Percentiles rank a stretch among this genome's conserved stretches.
These are phyloP conservation scores for Aurelia sp. DNA, from an alignment of 30 jellyfish, hydroid and myxozoan genomes.

Conservation along the genomic window DNA sequence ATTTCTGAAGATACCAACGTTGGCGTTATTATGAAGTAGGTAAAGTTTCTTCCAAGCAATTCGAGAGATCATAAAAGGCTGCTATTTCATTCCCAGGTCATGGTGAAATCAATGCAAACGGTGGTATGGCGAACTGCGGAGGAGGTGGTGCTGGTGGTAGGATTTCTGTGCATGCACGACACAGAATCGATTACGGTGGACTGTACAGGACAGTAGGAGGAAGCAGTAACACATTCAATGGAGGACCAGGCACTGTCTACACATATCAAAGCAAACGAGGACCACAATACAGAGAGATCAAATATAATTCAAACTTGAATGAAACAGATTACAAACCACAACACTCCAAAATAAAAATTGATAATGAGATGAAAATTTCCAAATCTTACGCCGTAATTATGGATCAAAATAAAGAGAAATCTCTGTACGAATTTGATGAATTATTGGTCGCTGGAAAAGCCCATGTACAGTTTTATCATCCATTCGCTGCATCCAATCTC, in stretches of 20 bases:
- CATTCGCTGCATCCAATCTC: constrained; percentile 33
- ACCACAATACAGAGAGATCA: constrained; percentile 71
- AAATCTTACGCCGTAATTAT: constrained; percentile 45
- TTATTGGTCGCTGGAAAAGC: constrained; percentile 62
- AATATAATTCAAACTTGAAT: constrained; percentile 35
- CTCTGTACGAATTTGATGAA: constrained; percentile 57
- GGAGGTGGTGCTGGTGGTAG: constrained; percentile 81
- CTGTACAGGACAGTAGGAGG: constrained; percentile 58
- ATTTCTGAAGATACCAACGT: too few species aligned
- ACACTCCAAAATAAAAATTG: constrained; percentile 38
- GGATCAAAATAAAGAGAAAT: constrained; percentile 44
- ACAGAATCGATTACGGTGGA: constrained; percentile 73
- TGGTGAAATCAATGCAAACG: constrained; percentile 63
- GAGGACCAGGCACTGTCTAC: constrained; percentile 74
- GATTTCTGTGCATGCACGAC: constrained; percentile 66
- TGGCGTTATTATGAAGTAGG: too few species aligned
- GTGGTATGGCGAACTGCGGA: constrained; percentile 70
- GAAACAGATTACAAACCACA: constrained; percentile 59
- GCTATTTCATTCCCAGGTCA: constrained; percentile 32
- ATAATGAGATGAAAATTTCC: constrained; percentile 25
- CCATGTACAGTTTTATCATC: constrained; percentile 56
- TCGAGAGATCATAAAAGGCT: too few species aligned
- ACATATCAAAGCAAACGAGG: constrained; percentile 75
- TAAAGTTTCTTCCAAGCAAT: too few species aligned
- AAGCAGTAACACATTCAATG: constrained; percentile 31